Percentiles rank a stretch among this genome's conserved stretches.
These are phyloP conservation scores for Malurus leucopterus DNA, from an alignment of 2,797 vertebrate genomes.

Conservation along the genomic window DNA sequence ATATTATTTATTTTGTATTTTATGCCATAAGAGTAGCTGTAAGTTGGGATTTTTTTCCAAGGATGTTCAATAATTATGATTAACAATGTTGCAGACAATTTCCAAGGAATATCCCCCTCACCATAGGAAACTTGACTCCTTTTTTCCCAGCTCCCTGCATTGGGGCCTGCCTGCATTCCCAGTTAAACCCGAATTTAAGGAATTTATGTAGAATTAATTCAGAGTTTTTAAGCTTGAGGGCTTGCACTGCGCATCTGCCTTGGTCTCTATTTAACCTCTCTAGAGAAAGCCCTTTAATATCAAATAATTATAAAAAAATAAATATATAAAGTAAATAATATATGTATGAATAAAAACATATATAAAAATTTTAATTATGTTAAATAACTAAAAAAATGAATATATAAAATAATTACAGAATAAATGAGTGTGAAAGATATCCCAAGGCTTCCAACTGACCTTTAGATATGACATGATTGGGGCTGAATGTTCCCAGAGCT, in stretches of 20 bases:
- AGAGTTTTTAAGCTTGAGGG: neutral
- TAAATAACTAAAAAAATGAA: too few relatives aligned
- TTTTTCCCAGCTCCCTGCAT: neutral
- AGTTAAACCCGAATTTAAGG: fast-evolving
- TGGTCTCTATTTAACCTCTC: neutral
- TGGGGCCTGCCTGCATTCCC: neutral
- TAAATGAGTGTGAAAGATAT: neutral
- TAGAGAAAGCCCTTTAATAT: neutral
- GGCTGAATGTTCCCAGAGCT: neutral
- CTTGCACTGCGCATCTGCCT: neutral
- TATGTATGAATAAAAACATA: too few relatives aligned
- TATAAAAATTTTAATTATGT: too few relatives aligned
- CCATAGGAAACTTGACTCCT: neutral
- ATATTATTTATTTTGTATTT: neutral
- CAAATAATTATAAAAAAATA: too few relatives aligned
- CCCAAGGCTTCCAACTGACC: neutral
- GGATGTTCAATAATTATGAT: too few relatives aligned
- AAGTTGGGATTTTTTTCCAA: neutral
- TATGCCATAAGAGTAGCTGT: neutral
- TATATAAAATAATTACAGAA: neutral
- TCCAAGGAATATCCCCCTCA: neutral
- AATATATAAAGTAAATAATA: too few relatives aligned
- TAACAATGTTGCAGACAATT: neutral
- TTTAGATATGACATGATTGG: neutral
- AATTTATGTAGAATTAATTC: neutral